A percentile compares a stretch with the other conserved stretches of the same genome.
Evolutionary conservation across 2,888 invertebrate species (phyloP).

Genomic region (Antheraea yamamai): DNA sequence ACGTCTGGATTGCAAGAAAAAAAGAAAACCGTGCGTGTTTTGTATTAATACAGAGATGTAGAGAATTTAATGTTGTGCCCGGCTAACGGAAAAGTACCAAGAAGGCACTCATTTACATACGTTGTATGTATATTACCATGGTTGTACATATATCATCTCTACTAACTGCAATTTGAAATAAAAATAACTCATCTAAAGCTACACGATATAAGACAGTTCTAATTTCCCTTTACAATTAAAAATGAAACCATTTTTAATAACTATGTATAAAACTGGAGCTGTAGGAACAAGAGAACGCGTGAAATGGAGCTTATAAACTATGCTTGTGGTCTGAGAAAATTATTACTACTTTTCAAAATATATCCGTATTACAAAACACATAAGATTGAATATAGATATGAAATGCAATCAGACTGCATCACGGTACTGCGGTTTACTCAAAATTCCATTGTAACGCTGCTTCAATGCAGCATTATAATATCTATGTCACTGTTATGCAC

Average conservation of each 20-base stretch:
- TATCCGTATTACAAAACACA: constrained; percentile 29
- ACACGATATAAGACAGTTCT: background rate
- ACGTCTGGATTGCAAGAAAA: no score
- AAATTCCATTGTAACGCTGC: constrained; percentile 62
- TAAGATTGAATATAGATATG: constrained; percentile 35
- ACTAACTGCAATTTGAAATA: background rate
- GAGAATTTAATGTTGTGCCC: no score
- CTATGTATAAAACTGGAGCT: constrained; percentile 50
- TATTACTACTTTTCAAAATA: constrained; percentile 31
- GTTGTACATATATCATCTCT: background rate
- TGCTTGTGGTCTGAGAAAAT: constrained; percentile 41
- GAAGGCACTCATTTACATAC: background rate
- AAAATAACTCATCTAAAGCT: background rate
- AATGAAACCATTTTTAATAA: constrained; percentile 34
- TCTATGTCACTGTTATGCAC: constrained; percentile 19
- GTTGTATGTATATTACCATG: background rate
- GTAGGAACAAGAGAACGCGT: constrained; percentile 44
- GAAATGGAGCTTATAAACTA: constrained; percentile 43
- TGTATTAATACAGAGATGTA: no score
- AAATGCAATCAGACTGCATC: constrained; percentile 31
- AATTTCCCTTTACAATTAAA: background rate
- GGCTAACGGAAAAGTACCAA: no score
- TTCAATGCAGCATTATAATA: constrained; percentile 59
- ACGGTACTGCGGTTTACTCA: constrained; percentile 56
- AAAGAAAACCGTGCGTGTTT: no score